Base-by-base conservation (phyloP, 2,797 vertebrate genomes). In the Crenichthys baileyi region DNA sequence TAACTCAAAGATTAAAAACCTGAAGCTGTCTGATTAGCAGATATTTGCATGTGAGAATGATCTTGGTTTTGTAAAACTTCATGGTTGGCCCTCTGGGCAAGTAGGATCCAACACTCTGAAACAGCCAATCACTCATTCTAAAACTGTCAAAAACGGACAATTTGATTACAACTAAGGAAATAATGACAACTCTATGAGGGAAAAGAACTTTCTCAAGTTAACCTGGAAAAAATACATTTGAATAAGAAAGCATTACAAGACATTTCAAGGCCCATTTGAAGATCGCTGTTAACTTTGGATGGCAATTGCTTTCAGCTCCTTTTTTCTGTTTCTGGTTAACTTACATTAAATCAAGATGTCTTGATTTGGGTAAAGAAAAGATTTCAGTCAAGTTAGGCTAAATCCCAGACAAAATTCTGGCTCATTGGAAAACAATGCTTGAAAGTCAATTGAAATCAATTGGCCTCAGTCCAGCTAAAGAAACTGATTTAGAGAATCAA, bases 121-220 rank as follows among this genome's bases (percentile, higher is more conserved):
- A 73, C 3, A 46, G 72, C 68, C n/a, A 79, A 79, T 44, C 67
- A 41, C 77, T 86, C 60, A 72, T 39, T 81, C 26, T 75, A 63
- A 89, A 87, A 61, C 41, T 70, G 78, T 83, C 75, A 75, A 70
- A 79, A 74, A 39, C 1, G 51, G 76, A 88, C 75, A 80, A 63
- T 79, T 72, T 83, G 74, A 80, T 86, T 80, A 39, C 3, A 56
- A 67, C 1, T 41, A 20, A 58, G 22, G 51, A 79, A 76, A 67
- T 22, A 84, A 67, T 61, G 7, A 48, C 13, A 73, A n/a, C 50
- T 82, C 78, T 65, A 36, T 55, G 26, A 63, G 60, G 67, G 39
- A 79, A 71, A 71, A 39, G 7, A 29, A 60, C 20, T 72, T 29
- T 79, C 56, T 73, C 2, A 65, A 60, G 1, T 63, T 26, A 29